Base-by-base conservation (phyloP, 2,797 vertebrate species). In the Paguma larvata region DNA sequence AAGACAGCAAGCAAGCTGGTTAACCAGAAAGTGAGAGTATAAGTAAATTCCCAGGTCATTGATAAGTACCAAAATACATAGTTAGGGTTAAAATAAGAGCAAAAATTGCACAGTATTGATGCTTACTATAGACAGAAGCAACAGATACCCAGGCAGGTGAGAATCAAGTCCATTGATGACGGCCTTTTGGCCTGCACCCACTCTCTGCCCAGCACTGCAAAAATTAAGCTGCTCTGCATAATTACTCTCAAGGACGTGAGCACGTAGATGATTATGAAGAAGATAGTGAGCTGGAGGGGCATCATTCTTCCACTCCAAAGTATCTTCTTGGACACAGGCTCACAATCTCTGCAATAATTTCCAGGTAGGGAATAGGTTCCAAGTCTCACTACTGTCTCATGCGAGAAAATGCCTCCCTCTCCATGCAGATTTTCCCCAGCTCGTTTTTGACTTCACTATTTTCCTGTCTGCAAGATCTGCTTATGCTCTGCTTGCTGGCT, bases 241-340 rank as follows among this genome's bases (percentile, higher is more conserved):
- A 94, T 89, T 92, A 89, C 89, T 18, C 3, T 46, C 87, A 93
- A n/a, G 25, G 90, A 96, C 65, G 92, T 82, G 0, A 97, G 68
- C 77, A 95, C 25, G 25, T 90, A 98, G 87, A 96, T 21, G 44
- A 85, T 6, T 30, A 95, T 94, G 72, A 95, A 95, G 72, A 97
- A 91, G 80, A 92, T 0, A 27, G 10, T 80, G 16, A 97, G 10
- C 53, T 89, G 44, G 16, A 4, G 25, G 41, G 25, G 13, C 12
- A 93, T 27, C 85, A 95, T 94, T 56, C 67, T 95, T 89, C 48
- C 44, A 27, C 15, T 38, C 34, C 68, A 53, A 86, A 68, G 56
- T 63, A 34, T 70, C 65, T 94, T 86, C 32, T 78, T 41, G 16
- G 23, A 19, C 23, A 80, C 44, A 85, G 44, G 84, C 15, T 89